Base-by-base conservation (phyloP, 1,140 invertebrate genomes). In the Drosophila grimshawi region DNA sequence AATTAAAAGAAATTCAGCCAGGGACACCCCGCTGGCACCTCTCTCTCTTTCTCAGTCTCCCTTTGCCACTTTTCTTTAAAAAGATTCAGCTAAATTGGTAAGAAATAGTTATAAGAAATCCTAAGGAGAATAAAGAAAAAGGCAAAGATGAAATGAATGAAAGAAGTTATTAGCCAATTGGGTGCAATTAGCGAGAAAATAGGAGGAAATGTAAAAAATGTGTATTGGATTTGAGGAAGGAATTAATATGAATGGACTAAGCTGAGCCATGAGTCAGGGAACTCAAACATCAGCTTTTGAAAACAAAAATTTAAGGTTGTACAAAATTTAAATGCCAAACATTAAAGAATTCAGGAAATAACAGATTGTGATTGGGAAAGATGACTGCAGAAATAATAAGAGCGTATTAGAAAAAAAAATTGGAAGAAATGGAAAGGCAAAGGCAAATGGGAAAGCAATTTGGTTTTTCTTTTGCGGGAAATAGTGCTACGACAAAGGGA, bases 81-180 rank as follows among this genome's bases (percentile, higher is more conserved):
- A 19, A 19, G 19, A 19, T 19, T 19, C 19, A 19, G 19, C 19
- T 19, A 19, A 3, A 19, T 11, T 32, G 43, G 29, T 11, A n/a
- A 19, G 32, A n/a, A 33, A 19, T 35, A n/a, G 5, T 27, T 7
- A 37, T 6, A 35, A 35, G n/a, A 39, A 56, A n/a, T 11, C 11
- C 27, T 30, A 45, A 57, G 43, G 39, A 2, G 39, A 30, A 32
- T 32, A 32, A 32, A 43, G 29, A 32, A 32, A 57, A 19, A n/a
- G 39, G 10, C 29, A 57, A 45, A 57, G 29, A 7, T 32, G 39
- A 57, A 29, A 57, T 45, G 43, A 57, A 45, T 45, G 29, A 45
- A 57, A 57, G 29, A n/a, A 57, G 43, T 30, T 57, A 45, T 8
- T 2, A 32, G 55, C 29, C 55, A 57, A 57, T 57, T 57, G 39